Percentiles rank a stretch among this genome's conserved stretches.
These are phyloP conservation scores for Bungarus multicinctus DNA, from an alignment of 2,113 vertebrate species.

Conservation along the genomic window DNA sequence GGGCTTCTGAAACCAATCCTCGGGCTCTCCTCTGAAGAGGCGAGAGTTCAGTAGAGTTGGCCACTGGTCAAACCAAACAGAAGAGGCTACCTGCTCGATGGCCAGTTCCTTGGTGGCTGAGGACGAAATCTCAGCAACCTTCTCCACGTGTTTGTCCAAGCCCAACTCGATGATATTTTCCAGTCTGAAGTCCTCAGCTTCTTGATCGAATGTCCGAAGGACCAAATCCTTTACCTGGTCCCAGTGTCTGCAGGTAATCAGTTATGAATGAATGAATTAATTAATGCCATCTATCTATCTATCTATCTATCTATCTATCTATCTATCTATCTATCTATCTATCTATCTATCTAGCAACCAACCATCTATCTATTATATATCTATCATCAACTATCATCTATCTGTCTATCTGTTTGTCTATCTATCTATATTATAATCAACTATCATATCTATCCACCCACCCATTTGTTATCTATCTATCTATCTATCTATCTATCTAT, in stretches of 20 bases:
- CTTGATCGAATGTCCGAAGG: conserved; percentile 74
- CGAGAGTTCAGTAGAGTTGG: neutral
- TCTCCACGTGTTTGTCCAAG: conserved; percentile 76
- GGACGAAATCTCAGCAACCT: conserved; percentile 77
- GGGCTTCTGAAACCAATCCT: neutral
- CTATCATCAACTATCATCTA: too few species aligned
- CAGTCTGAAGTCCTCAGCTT: conserved; percentile 77
- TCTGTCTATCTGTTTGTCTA: too few species aligned
- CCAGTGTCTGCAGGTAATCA: conserved; percentile 77
- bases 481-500: too few species aligned
- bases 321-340: neutral
- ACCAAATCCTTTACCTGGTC: conserved; percentile 77
- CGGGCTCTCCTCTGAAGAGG: neutral
- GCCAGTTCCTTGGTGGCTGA: conserved; percentile 84
- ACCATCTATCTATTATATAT: too few species aligned
- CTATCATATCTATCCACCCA: too few species aligned
- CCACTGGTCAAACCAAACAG: neutral
- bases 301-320: fast-evolving
- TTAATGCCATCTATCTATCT: neutral
- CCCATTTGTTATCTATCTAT: too few species aligned
- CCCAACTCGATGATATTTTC: conserved; percentile 79
- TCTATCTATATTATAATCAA: too few species aligned
- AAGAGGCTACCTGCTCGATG: conserved; percentile 80
- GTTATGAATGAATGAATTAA: neutral
- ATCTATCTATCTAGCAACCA: too few species aligned